These are phyloP conservation scores for Tangara arthus DNA, from an alignment of 2,797 vertebrate genomes.

Conservation along the genomic window DNA sequence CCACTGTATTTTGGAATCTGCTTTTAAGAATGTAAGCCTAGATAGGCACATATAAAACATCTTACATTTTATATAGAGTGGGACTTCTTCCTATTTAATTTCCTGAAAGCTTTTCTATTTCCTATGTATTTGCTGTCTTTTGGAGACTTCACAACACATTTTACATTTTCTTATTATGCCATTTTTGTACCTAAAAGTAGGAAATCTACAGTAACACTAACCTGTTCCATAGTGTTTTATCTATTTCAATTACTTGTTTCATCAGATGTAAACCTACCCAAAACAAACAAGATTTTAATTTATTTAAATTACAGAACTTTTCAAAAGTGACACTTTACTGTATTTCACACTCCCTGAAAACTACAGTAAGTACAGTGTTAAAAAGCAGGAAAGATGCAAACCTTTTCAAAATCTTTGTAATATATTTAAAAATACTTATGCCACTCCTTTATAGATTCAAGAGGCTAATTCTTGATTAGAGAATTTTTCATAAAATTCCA, in stretches of 20 bases:
- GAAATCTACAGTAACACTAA: neutral
- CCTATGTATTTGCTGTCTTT: neutral
- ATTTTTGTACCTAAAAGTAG: neutral
- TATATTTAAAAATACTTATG: neutral
- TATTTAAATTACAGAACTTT: neutral
- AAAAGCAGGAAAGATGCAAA: neutral
- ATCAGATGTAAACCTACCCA: neutral
- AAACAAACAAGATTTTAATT: neutral
- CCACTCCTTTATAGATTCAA: neutral
- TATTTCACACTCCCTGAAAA: neutral
- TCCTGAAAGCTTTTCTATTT: neutral
- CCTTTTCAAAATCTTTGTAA: neutral
- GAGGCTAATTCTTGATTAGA: constrained; percentile 37
- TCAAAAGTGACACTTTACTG: neutral
- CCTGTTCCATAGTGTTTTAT: neutral
- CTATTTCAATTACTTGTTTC: neutral
- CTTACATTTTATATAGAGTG: neutral
- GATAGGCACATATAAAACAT: accelerated
- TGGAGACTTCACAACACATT: neutral
- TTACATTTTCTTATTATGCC: neutral
- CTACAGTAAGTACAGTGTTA: neutral
- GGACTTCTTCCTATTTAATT: neutral
- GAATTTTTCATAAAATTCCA: constrained; percentile 79
- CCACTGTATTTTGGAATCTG: neutral
- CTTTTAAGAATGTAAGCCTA: neutral